Evolutionary conservation across 1,140 invertebrate species (phyloP), one percentile per base, ranked within the genome.

Genomic region (Zaprionus gabonicus): DNA sequence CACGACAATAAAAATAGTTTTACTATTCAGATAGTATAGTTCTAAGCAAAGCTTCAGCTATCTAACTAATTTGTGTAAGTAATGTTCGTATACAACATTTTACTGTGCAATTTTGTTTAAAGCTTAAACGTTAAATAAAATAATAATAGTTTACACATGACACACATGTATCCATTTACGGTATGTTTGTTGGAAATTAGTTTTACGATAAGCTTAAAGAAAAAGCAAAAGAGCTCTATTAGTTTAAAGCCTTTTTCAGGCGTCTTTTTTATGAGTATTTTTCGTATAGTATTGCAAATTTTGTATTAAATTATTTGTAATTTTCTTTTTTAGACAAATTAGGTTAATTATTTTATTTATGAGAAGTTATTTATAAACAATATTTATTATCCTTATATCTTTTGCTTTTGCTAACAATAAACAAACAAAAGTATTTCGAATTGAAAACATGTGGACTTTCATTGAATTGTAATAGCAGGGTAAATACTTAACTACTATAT

Each of bases 301-400:
- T 70, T 64, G 62, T 73, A 66, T 66, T 56, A 51, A 66, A 44
- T 31, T 80, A 41, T 46, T 73, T 57, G 46, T 56, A 69, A 56
- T 66, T 49, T 72, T 69, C 38, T 64, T 56, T 13, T 56, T 10
- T 76, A 72, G 76, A 72, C 51, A 69, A 87, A 79, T 74, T 84
- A 88, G 81, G 81, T 63, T 88, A 84, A 79, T 70, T 84, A 81
- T 81, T 76, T 72, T 80, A 88, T 90, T 88, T 90, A 88, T 90
- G 65, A 80, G 75, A 66, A 44, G 46, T 46, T 80, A 86, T 87
- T 87, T 87, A 87, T 87, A 82, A 67, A 69, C 38, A 55, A 70
- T 90, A 88, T 88, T 88, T 88, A 88, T 88, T 90, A 69, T 23
- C 57, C 70, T 60, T 74, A 68, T 64, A 49, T 58, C 27, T 63